Percentiles rank a stretch among this genome's conserved stretches.
These are phyloP conservation scores for Neoaliturus tenellus DNA, from an alignment of 2,888 invertebrate species.

Conservation along the genomic window DNA sequence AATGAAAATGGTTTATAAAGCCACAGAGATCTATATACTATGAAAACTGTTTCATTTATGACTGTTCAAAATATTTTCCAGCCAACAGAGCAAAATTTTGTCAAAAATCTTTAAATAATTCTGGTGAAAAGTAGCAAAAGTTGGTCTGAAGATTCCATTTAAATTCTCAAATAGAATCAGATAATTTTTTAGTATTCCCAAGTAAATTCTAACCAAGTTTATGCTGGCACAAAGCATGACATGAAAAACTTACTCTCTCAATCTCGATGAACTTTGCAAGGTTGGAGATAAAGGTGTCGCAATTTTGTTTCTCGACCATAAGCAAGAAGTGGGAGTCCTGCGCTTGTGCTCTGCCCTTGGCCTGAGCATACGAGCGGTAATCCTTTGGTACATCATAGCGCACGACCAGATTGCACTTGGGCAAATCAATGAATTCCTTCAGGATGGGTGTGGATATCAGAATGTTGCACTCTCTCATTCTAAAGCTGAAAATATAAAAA, in stretches of 20 bases:
- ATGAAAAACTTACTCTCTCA: constrained; percentile 78
- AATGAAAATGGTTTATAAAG: too few relatives aligned
- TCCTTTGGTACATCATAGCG: constrained; percentile 88
- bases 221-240: background rate
- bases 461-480: constrained; percentile 94
- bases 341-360: constrained; percentile 90
- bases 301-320: constrained; percentile 77
- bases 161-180: too few relatives aligned
- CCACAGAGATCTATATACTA: too few relatives aligned
- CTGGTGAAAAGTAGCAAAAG: too few relatives aligned
- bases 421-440: constrained; percentile 96
- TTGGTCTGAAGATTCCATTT: too few relatives aligned
- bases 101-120: too few relatives aligned
- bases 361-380: constrained; percentile 89
- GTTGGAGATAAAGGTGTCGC: constrained; percentile 78
- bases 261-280: constrained; percentile 86
- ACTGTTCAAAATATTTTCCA: too few relatives aligned
- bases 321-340: constrained; percentile 85
- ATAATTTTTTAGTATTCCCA: background rate
- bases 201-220: background rate
- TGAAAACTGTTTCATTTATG: too few relatives aligned
- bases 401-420: constrained; percentile 94
- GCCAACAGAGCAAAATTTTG: too few relatives aligned
- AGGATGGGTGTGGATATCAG: constrained; percentile 91
- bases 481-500: constrained; percentile 77